Conservation (phyloP, 2,113 vertebrate species). For the Cyprinodon tularosa region DNA sequence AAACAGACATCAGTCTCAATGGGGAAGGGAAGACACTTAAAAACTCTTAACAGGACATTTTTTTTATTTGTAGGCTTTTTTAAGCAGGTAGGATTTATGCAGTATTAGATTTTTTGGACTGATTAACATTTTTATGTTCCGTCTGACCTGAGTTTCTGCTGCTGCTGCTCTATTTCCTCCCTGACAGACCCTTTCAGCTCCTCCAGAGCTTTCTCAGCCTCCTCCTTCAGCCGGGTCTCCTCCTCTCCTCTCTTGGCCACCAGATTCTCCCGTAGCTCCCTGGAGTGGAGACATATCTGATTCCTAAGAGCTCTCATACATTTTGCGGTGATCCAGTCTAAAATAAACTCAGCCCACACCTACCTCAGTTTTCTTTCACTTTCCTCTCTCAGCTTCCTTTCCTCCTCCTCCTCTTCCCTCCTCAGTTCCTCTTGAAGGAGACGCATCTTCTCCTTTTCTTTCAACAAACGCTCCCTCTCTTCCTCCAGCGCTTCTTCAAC, state of each 20-base stretch:
- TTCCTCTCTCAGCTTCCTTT: constrained; percentile 73
- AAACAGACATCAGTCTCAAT: background rate
- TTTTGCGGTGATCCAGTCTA: background rate
- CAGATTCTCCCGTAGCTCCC: constrained; percentile 76
- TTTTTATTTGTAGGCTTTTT: background rate
- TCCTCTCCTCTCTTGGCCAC: constrained; percentile 74
- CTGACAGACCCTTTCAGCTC: constrained; percentile 67
- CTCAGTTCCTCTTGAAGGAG: constrained; percentile 42
- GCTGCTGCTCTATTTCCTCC: constrained; percentile 64
- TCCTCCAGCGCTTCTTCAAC: constrained; percentile 43
- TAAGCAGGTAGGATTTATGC: too few relatives aligned
- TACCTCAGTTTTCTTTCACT: constrained; percentile 84
- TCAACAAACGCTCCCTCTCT: constrained; percentile 51
- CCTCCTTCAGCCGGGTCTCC: constrained; percentile 74
- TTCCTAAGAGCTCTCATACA: background rate
- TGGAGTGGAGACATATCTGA: constrained; percentile 47
- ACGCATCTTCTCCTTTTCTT: constrained; percentile 57
- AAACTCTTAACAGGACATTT: background rate
- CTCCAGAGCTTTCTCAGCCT: constrained; percentile 64
- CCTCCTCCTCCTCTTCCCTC: constrained; percentile 75
- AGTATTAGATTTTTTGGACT: too few relatives aligned
- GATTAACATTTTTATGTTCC: too few relatives aligned
- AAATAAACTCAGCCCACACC: background rate
- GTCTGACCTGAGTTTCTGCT: constrained; percentile 80
- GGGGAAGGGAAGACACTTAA: background rate